These are phyloP conservation scores for Morbakka virulenta DNA, from an alignment of 30 jellyfish, hydroid and myxozoan species.

Conservation along the genomic window DNA sequence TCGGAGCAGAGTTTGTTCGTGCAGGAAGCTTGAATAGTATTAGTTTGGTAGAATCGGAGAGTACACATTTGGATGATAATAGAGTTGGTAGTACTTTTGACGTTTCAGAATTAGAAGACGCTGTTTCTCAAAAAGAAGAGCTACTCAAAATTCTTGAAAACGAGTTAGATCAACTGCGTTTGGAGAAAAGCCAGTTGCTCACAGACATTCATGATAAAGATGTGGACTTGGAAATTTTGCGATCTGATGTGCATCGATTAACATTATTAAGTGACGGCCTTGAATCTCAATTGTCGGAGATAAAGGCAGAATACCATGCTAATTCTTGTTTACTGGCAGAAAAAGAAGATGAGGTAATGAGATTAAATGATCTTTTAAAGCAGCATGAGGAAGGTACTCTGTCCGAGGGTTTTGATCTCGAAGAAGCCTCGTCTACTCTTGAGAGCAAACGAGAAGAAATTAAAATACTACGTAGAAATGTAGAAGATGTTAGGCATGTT, in stretches of 20 bases:
- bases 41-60: not conserved
- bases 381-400: slow-evolving; percentile 63
- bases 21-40: slow-evolving; percentile 8
- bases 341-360: slow-evolving; percentile 22
- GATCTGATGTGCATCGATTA: slow-evolving; percentile 32
- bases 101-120: not conserved
- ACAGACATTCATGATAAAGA: slow-evolving; percentile 62
- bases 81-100: not conserved
- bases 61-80: too few species aligned
- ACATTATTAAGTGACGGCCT: slow-evolving; percentile 31
- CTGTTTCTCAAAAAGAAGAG: slow-evolving; percentile 5
- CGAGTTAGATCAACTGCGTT: slow-evolving; percentile 18
- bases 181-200: slow-evolving; percentile 47
- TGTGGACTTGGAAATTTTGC: slow-evolving; percentile 42
- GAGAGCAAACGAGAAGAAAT: slow-evolving; percentile 46
- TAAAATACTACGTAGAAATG: slow-evolving; percentile 42
- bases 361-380: slow-evolving; percentile 24
- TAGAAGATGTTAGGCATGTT: slow-evolving; percentile 59
- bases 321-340: slow-evolving; percentile 21
- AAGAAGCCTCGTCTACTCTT: slow-evolving; percentile 45
- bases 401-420: slow-evolving; percentile 49
- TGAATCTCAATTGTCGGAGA: slow-evolving; percentile 36
- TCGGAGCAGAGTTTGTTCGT: slow-evolving; percentile 46
- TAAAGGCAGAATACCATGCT: slow-evolving; percentile 46
- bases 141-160: slow-evolving; percentile 14